Base-by-base conservation (phyloP, 1,140 invertebrate species). In the Drosophila ananassae region DNA sequence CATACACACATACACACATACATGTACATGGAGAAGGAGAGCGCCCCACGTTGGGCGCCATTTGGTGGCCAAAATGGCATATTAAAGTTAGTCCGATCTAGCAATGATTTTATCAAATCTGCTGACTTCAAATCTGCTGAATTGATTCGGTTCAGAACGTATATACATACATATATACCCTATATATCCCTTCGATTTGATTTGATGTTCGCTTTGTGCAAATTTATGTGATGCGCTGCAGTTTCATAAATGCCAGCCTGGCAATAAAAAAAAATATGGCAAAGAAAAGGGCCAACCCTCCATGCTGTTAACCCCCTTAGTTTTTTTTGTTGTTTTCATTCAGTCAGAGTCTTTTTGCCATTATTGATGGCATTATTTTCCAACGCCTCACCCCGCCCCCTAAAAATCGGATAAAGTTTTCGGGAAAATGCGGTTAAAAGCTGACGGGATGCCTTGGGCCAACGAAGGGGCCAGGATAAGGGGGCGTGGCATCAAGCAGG, bases 131-230 rank as follows among this genome's bases (percentile, higher is more conserved):
- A 37, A 37, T 37, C 41, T 21, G 74, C 68, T 68, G 74, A 87
- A 81, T 87, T 78, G 82, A 87, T 85, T 85, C 68, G 73, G 64
- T 77, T 44, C 53, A 62, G 39, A 50, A 17, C 53, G 30, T 10
- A 9, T 28, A 28, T 28, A 28, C 7, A 25, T 25, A 25, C 5
- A 5, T 25, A 28, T 28, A 28, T 28, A 28, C 25, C 25, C 25
- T 28, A 28, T 28, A 28, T 28, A 28, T 28, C 25, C 25, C n/a
- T 68, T 32, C 44, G 44, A 69, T 85, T 87, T 74, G 73, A 81
- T 87, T 81, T 77, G 77, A 85, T 85, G 82, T 78, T 64, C 74
- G 69, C 74, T 87, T 87, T 85, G 82, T 87, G 81, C 69, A 81
- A 85, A 87, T 85, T 85, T 87, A 82, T 78, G 67, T 71, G 69